Evolutionary conservation across 2,797 vertebrate genomes (phyloP), one percentile per base, ranked within the genome.

Genomic region (Dicrostonyx torquatus): DNA sequence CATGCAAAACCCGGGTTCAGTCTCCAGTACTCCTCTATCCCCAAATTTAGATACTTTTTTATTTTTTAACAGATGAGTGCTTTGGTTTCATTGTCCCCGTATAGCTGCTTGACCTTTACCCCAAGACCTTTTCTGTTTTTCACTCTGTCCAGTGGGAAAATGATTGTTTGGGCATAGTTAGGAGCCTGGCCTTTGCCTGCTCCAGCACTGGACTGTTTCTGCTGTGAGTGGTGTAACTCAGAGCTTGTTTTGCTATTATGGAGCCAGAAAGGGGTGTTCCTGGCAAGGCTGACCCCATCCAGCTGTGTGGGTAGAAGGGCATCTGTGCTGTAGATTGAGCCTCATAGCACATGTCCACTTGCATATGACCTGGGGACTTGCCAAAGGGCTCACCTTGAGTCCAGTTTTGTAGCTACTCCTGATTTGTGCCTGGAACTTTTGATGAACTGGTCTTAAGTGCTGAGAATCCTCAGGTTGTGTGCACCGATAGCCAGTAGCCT

Each of bases 301-400:
- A 82, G 77, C 55, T 87, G 43, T 94, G 79, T 94, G 76, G 79
- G 93, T 93, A 22, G 66, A 91, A 96, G 95, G 93, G 80, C 55
- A 3, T 60, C 53, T 87, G 37, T 72, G 15, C 13, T 91, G 15
- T 55, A 90, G 45, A 40, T 64, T 66, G 37, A 37, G 37, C 26
- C 24, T 43, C 17, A 22, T 58, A 20, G 8, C 68, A 29, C 66
- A 45, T 66, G 70, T 45, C 9, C 22, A 94, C 43, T 64, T 45
- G 55, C 31, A 37, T 31, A 40, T 85, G 43, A 45, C 53, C 62
- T 84, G 48, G 37, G 68, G 70, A 78, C 29, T 93, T 94, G 62
- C 22, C 31, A 29, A 66, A 93, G 34, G 34, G 75, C 79, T n/a
- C 43, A 13, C n/a, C 10, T 31, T 45, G 68, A 70, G 78, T 31